Base-by-base conservation (phyloP, 2,888 invertebrate species). In the Geophilus truncorum region DNA sequence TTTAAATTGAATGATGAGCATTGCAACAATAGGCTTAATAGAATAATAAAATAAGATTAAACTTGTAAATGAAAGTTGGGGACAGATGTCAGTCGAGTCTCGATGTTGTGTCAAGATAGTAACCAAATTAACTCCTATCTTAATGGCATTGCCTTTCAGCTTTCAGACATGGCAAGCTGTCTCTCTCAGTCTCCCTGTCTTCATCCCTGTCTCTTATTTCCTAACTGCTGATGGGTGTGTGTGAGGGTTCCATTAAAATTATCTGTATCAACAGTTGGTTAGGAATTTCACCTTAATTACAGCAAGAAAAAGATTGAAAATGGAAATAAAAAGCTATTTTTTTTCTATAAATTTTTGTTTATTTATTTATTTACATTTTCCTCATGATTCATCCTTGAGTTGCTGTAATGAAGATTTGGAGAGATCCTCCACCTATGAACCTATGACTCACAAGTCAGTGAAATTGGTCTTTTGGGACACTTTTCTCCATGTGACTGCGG, bases 41-140 rank as follows among this genome's bases (percentile, higher is more conserved):
- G 57, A 45, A 45, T 45, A 45, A 45, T 45, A 18, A 45, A 45
- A 18, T 18, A 32, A n/a, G 45, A 57, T 57, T 57, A 62, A 62
- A 62, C 25, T 25, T 62, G 62, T 62, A 62, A 62, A 62, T 62
- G 62, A 62, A 62, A 25, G 23, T 62, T 62, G 62, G 62, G 62
- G 62, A 62, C 62, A 62, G 62, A 62, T 62, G 62, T 62, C 62
- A 62, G 62, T 62, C 7, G 62, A 62, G 25, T 25, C 25, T 62
- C 62, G 62, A 62, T 62, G 62, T 62, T 25, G 62, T 62, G 62
- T 62, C 62, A 62, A 62, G 62, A 62, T 62, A 62, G 62, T 62
- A 62, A 62, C 62, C 62, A 62, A 62, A 62, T 62, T 62, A 62
- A 62, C 62, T 62, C 62, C 62, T 62, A 62, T 62, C 62, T 62